Evolutionary conservation across 2,888 invertebrate species (phyloP).

Genomic region (Cantharis flavilabris): DNA sequence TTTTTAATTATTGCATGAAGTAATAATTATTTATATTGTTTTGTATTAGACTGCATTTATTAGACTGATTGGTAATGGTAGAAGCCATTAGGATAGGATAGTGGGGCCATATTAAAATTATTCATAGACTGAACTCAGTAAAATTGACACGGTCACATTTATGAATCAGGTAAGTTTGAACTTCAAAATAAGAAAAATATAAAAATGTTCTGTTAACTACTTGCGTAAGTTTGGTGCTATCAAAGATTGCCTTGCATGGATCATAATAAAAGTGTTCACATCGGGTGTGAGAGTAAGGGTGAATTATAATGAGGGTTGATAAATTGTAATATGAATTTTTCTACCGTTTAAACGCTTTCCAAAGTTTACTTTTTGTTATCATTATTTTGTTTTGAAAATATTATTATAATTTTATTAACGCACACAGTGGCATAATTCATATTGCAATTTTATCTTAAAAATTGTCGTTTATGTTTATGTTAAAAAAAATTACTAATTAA

Average conservation of each 20-base stretch:
- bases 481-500: constrained; percentile 42
- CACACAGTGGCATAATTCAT: constrained; percentile 37
- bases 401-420: constrained; percentile 30
- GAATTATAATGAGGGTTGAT: constrained; percentile 32
- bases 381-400: neutral
- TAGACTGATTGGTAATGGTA: neutral
- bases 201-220: constrained; percentile 53
- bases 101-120: constrained; percentile 35
- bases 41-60: neutral
- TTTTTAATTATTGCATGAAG: neutral
- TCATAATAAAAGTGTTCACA: constrained; percentile 35
- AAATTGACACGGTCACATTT: constrained; percentile 35
- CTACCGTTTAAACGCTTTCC: neutral
- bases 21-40: neutral
- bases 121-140: constrained; percentile 30
- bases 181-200: constrained; percentile 47
- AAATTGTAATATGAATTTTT: constrained; percentile 35
- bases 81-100: constrained; percentile 22
- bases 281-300: constrained; percentile 31
- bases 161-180: constrained; percentile 39
- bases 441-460: constrained; percentile 34
- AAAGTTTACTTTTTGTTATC: neutral
- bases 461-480: constrained; percentile 48
- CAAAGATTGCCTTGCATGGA: constrained; percentile 53
- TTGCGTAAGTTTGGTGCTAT: constrained; percentile 57